These are phyloP conservation scores for Percopsis transmontana DNA, from an alignment of 2,113 vertebrate genomes.

Conservation along the genomic window DNA sequence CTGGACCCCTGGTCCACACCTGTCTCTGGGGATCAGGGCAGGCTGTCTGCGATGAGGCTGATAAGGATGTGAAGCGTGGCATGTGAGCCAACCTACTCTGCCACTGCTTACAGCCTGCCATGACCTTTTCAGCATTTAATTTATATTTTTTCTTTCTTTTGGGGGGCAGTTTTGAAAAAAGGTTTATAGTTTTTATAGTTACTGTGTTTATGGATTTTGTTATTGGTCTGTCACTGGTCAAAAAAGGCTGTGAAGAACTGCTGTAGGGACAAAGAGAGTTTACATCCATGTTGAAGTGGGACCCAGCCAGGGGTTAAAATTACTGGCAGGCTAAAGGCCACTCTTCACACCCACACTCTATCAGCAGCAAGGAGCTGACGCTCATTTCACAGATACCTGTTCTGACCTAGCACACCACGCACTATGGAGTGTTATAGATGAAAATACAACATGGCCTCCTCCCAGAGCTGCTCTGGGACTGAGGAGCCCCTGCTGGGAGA, in stretches of 20 bases:
- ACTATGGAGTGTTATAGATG: conserved; percentile 46
- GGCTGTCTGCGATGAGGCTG: conserved; percentile 36
- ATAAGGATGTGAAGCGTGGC: conserved; percentile 56
- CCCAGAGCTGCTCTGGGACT: neutral
- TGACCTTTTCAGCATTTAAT: neutral
- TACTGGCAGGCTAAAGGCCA: conserved; percentile 50
- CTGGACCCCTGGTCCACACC: conserved; percentile 51
- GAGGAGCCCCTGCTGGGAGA: neutral
- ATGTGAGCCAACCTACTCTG: conserved; percentile 23
- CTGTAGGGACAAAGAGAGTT: conserved; percentile 25
- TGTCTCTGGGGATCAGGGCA: conserved; percentile 68
- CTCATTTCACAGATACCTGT: conserved; percentile 75
- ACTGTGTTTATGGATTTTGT: too few relatives aligned
- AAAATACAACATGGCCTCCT: conserved; percentile 38
- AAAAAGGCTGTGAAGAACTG: too few relatives aligned
- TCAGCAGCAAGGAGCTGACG: conserved; percentile 70
- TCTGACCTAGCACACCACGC: conserved; percentile 59
- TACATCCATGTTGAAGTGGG: conserved; percentile 41
- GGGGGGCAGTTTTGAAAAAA: too few relatives aligned
- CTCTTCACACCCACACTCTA: conserved; percentile 74
- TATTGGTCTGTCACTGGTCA: too few relatives aligned
- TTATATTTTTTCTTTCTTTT: too few relatives aligned
- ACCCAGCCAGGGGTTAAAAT: conserved; percentile 44
- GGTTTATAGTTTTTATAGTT: too few relatives aligned
- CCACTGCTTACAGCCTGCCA: neutral